Conservation (phyloP, 2,797 vertebrate species). For the Lacerta viridis region DNA sequence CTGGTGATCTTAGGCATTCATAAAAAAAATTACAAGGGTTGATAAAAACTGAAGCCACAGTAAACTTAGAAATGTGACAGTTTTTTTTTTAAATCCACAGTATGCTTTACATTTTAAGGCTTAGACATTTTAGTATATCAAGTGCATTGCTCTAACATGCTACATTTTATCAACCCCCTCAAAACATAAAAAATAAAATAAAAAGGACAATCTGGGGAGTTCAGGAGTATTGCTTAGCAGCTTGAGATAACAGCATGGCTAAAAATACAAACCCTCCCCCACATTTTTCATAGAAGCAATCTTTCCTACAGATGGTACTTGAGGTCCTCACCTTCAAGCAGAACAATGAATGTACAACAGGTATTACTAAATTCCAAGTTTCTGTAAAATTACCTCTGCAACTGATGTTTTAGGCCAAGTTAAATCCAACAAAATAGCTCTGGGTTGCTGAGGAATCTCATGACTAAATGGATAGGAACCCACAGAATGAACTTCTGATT, state of each 20-base stretch:
- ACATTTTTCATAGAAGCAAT: constrained; percentile 64
- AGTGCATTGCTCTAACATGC: neutral
- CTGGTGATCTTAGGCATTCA: constrained; percentile 44
- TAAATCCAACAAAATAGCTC: constrained; percentile 27
- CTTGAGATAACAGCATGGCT: constrained; percentile 68
- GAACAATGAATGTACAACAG: constrained; percentile 28
- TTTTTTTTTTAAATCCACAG: neutral
- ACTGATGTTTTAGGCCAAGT: constrained; percentile 19
- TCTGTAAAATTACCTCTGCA: neutral
- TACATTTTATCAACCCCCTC: constrained; percentile 52
- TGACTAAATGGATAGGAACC: neutral
- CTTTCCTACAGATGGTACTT: constrained; percentile 22
- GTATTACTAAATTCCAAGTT: neutral
- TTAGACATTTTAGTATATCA: constrained; percentile 31
- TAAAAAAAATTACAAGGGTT: neutral
- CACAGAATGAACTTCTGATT: neutral
- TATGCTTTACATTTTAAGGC: constrained; percentile 52
- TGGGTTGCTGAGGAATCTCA: accelerated
- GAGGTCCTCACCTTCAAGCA: constrained; percentile 35
- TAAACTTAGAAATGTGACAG: constrained; percentile 46
- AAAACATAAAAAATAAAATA: constrained; percentile 60
- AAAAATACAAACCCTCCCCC: constrained; percentile 57
- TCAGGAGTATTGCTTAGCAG: constrained; percentile 71
- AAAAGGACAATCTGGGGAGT: constrained; percentile 57
- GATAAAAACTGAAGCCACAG: constrained; percentile 46